Conservation (phyloP, 2,113 vertebrate species). For the Cryptomyrus ogoouensis region DNA sequence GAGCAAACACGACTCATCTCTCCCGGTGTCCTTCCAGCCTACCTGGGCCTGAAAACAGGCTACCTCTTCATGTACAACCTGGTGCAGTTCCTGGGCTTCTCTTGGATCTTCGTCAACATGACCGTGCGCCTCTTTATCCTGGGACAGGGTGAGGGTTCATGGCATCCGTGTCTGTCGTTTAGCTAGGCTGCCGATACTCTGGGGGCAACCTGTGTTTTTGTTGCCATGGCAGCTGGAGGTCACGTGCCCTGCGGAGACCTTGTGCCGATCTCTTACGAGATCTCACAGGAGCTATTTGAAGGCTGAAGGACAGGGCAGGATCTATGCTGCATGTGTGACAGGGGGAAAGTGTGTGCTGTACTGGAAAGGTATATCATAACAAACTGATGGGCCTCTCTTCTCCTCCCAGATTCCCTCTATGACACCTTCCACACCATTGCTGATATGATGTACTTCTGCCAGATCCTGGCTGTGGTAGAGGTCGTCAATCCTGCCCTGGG, state of each 20-base stretch:
- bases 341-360: neutral
- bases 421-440: conserved; percentile 80
- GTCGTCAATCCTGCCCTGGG: conserved; percentile 78
- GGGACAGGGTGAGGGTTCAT: neutral
- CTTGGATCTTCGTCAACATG: conserved; percentile 96
- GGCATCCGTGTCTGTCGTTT: neutral
- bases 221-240: neutral
- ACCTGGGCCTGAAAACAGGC: conserved; percentile 71
- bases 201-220: neutral
- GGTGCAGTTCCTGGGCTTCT: conserved; percentile 93
- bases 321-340: neutral
- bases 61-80: conserved; percentile 88
- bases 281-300: conserved; percentile 17
- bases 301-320: neutral
- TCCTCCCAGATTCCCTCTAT: conserved; percentile 75
- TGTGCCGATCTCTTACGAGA: neutral
- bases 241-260: neutral
- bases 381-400: neutral
- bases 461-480: conserved; percentile 79
- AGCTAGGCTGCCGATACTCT: neutral
- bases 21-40: conserved; percentile 42
- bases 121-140: conserved; percentile 85
- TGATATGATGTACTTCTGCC: conserved; percentile 91
- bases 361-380: neutral
- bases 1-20: neutral